Evolutionary conservation across 2,113 vertebrate species (phyloP).

Genomic region (Danionella cerebrum): DNA sequence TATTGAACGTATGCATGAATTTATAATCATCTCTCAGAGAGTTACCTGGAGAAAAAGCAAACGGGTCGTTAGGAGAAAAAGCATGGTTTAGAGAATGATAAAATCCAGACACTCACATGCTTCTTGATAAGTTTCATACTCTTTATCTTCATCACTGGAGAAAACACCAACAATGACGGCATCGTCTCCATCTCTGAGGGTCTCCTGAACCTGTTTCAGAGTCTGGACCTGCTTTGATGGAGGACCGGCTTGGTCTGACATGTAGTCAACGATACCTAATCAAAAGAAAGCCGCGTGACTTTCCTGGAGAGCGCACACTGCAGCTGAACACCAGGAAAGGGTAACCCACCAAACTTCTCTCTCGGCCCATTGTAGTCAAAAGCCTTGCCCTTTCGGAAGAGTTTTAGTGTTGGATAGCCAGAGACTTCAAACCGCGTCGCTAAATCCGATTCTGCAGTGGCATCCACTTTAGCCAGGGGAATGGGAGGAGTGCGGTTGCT

Average conservation of each 20-base stretch:
- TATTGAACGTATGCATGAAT: conserved; percentile 84
- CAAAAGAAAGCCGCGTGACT: background rate
- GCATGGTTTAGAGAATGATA: background rate
- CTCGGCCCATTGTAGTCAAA: conserved; percentile 90
- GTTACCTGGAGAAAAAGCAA: conserved; percentile 68
- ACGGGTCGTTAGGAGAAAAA: background rate
- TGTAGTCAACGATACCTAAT: conserved; percentile 85
- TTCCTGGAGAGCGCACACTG: background rate
- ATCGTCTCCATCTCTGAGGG: conserved; percentile 85
- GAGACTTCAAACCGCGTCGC: conserved; percentile 78
- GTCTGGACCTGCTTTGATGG: conserved; percentile 84
- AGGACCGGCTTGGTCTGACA: conserved; percentile 87
- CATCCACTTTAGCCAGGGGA: conserved; percentile 85
- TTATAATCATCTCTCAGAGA: conserved; percentile 84
- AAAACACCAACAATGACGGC: conserved; percentile 83
- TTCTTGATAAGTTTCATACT: conserved; percentile 79
- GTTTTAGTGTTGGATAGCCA: conserved; percentile 89
- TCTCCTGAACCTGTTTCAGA: conserved; percentile 84
- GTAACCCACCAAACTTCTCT: conserved; percentile 76
- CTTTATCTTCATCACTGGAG: conserved; percentile 66
- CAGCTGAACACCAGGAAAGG: background rate
- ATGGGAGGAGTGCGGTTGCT: conserved; percentile 76
- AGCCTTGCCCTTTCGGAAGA: conserved; percentile 87
- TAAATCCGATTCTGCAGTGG: conserved; percentile 73
- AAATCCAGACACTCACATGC: conserved; percentile 68